These are phyloP conservation scores for Drosophila fuyamai DNA, from an alignment of 1,140 invertebrate genomes.

Conservation along the genomic window DNA sequence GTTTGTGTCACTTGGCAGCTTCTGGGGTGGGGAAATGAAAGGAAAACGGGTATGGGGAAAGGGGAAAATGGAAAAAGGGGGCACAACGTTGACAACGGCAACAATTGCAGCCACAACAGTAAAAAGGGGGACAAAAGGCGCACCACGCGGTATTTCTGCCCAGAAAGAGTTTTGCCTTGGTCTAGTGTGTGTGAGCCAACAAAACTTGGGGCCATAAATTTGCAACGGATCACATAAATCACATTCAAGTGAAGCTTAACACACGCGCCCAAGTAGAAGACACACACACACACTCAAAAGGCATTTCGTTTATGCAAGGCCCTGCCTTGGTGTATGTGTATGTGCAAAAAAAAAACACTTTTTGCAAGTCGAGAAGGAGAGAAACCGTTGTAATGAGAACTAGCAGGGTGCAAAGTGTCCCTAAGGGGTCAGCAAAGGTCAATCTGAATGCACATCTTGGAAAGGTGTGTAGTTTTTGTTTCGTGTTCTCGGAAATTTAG, in stretches of 20 bases:
- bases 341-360: slow-evolving; percentile 37
- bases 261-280: slow-evolving; percentile 79
- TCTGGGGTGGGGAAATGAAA: slow-evolving; percentile 31
- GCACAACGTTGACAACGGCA: slow-evolving; percentile 32
- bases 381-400: slow-evolving; percentile 48
- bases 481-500: neutral
- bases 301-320: slow-evolving; percentile 14
- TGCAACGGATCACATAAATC: slow-evolving; percentile 81
- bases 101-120: slow-evolving; percentile 57
- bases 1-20: slow-evolving; percentile 71
- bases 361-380: slow-evolving; percentile 28
- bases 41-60: neutral
- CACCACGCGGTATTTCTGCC: slow-evolving; percentile 70
- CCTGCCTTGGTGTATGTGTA: slow-evolving; percentile 4
- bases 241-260: slow-evolving; percentile 83
- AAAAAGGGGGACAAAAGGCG: slow-evolving; percentile 35
- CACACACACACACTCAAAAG: slow-evolving; percentile 29
- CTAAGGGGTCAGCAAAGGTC: slow-evolving; percentile 17
- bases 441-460: neutral
- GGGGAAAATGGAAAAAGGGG: slow-evolving; percentile 2
- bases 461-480: neutral
- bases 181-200: slow-evolving; percentile 53
- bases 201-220: slow-evolving; percentile 81
- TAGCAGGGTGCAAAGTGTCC: slow-evolving; percentile 29
- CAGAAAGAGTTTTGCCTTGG: slow-evolving; percentile 57